Percentiles rank a stretch among this genome's conserved stretches.
phyloP scores from a whole-genome alignment of 1,140 invertebrate genomes.

The Potamilus streckersoni region DNA sequence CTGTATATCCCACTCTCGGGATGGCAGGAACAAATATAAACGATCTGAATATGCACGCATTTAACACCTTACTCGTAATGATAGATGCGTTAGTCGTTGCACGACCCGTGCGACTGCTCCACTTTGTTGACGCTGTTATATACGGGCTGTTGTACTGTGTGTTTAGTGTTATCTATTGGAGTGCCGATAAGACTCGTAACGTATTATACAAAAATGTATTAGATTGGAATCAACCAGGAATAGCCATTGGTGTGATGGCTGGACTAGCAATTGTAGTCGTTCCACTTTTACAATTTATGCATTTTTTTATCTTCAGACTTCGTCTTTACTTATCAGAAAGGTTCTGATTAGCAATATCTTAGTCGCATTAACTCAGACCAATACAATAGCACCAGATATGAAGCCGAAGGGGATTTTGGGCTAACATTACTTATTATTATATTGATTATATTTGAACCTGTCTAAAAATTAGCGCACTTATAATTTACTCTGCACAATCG shows the following conservation, averaged over 20 bases:
- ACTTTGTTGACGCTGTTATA: constrained; percentile 39
- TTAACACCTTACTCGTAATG: constrained; percentile 46
- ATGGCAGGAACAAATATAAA: constrained; percentile 2
- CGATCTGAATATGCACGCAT: constrained; percentile 44
- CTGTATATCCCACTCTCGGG: constrained; percentile 32
- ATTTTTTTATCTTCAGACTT: constrained; percentile 34
- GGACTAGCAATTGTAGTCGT: constrained; percentile 35
- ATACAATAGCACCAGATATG: too few relatives aligned
- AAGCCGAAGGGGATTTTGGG: too few relatives aligned
- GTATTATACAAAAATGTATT: constrained; percentile 49
- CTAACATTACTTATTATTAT: too few relatives aligned
- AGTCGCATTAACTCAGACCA: too few relatives aligned
- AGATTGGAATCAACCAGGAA: constrained; percentile 53
- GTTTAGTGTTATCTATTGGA: constrained; percentile 52
- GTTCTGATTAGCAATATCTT: not conserved
- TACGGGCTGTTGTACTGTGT: constrained; percentile 48
- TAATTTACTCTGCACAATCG: too few relatives aligned
- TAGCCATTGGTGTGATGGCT: constrained; percentile 23
- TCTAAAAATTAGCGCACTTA: too few relatives aligned
- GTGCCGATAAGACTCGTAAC: constrained; percentile 36
- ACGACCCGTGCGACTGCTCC: constrained; percentile 49
- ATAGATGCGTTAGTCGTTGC: constrained; percentile 41
- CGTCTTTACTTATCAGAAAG: constrained; percentile 18
- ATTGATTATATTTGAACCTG: too few relatives aligned
- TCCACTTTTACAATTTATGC: constrained; percentile 39